Evolutionary conservation across 2,797 vertebrate genomes (phyloP), one percentile per base, ranked within the genome.

Genomic region (Sardinella longiceps): DNA sequence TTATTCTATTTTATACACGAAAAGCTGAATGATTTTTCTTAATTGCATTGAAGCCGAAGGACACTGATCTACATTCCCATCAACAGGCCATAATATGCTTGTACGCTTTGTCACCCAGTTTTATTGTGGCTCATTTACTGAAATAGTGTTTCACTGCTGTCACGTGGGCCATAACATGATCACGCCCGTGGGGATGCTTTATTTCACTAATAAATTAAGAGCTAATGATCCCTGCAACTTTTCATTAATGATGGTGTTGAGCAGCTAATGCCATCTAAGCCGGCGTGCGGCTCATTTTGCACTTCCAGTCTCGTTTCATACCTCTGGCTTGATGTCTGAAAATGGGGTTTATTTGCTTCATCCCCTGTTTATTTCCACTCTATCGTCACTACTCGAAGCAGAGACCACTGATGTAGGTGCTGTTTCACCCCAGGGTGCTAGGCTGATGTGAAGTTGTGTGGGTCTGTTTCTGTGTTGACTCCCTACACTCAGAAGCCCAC

Each of bases 211-310:
- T 77, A 77, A 77, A 77, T 77, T 43, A 43, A 39, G 70, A 77
- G 70, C 33, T 77, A 77, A 77, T 77, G 70, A 77, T 77, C 70
- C 70, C 33, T 39, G 70, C 15, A 77, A 77, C 70, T 77, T 77
- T 43, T 77, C 37, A 77, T 77, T 77, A 77, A 77, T 77, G 70
- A 77, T 11, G 70, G 37, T 10, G 33, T 43, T 39, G 70, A 43
- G 18, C 33, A 23, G 37, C 33, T 77, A 77, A 39, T 77, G 15
- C 56, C 70, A 20, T 77, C 33, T 77, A 77, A 77, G 70, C 70
- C 37, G 18, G 18, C 33, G 18, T 43, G 37, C 2, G 15, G 70
- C 70, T 77, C 20, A 56, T n/a, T 60, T 60, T n/a, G n/a, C 56
- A 77, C 70, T 43, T 43, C 37, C 37, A 23, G 18, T 39, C 20